phyloP scores from a whole-genome alignment of 2,888 invertebrate species.

The Caenorhabditis sp. region DNA sequence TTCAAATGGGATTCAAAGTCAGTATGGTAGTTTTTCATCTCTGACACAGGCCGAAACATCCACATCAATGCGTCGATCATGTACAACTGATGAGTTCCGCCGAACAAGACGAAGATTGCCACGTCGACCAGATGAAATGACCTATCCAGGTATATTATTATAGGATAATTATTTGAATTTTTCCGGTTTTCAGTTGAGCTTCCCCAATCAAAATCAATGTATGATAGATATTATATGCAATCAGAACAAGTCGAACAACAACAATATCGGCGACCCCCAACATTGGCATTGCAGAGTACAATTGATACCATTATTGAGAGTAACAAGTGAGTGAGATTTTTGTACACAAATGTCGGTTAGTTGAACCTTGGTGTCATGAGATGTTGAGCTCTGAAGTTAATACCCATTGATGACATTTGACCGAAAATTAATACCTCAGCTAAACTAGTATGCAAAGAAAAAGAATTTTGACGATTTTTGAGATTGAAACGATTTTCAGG shows the following conservation, averaged over 20 bases:
- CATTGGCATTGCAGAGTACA: conserved; percentile 28
- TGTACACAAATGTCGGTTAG: no score
- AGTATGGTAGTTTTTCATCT: conserved; percentile 22
- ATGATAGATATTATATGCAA: conserved; percentile 17
- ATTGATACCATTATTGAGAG: conserved; percentile 25
- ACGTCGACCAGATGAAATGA: conserved; percentile 44
- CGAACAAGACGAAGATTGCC: conserved; percentile 45
- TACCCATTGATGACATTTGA: no score
- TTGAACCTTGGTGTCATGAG: no score
- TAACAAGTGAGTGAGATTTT: conserved; percentile 11
- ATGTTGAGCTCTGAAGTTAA: no score
- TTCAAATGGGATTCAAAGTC: conserved; percentile 37
- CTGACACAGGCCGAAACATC: neutral
- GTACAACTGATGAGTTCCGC: conserved; percentile 51
- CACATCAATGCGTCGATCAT: conserved; percentile 41
- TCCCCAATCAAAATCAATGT: conserved; percentile 40
- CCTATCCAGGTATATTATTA: conserved; percentile 14
- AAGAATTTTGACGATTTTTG: no score
- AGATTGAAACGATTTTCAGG: no score
- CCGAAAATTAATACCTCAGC: no score
- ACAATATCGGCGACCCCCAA: conserved; percentile 16
- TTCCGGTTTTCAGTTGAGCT: conserved; percentile 16
- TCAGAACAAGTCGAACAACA: conserved; percentile 3
- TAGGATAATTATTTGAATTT: no score
- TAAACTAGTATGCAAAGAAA: no score